Base-by-base conservation (phyloP, 2,888 invertebrate genomes). In the Pseudococcus jackbeardsleyi region DNA sequence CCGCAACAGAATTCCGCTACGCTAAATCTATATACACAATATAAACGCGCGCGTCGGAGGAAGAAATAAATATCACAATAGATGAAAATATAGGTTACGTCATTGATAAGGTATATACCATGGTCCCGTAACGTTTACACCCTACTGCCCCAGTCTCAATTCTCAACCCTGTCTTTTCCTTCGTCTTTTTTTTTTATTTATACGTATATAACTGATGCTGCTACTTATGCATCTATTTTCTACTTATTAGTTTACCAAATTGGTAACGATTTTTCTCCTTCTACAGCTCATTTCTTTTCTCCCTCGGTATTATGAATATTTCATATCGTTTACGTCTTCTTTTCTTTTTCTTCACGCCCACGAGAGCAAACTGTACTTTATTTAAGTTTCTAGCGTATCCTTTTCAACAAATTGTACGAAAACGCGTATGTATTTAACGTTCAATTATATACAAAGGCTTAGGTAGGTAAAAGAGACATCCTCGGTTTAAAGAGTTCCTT, bases 61-160 rank as follows among this genome's bases (percentile, higher is more conserved):
- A 42, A 79, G 79, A 85, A 85, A 85, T 39, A 84, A 59, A 85
- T 50, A 84, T 84, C 84, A 85, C 85, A 85, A 85, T 85, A 39
- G 85, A 85, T 85, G 85, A 85, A 85, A 85, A 85, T 85, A 59
- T 85, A 85, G 85, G 85, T 85, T 85, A 85, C 85, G 59, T 85
- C 59, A 85, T 33, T 50, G 85, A 54, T 84, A 54, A 54, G 50
- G 39, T 26, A 22, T 15, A 33, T 33, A 33, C 26, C 26, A 33
- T 33, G 3, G 26, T 3, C 26, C 42, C 19, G 77, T 26, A 33
- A 33, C 1, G 12, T 5, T 8, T 17, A 19, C 19, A n/a, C 59
- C 19, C 59, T 59, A 3, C 26, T 33, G 26, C 26, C 26, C 26
- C 26, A 33, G 26, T n/a, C 19, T 6, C 12, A 11, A 15, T 54